A percentile compares a stretch with the other conserved stretches of the same genome.
Evolutionary conservation across 1,140 invertebrate genomes (phyloP).

Genomic region (Alviniconcha marisindica): DNA sequence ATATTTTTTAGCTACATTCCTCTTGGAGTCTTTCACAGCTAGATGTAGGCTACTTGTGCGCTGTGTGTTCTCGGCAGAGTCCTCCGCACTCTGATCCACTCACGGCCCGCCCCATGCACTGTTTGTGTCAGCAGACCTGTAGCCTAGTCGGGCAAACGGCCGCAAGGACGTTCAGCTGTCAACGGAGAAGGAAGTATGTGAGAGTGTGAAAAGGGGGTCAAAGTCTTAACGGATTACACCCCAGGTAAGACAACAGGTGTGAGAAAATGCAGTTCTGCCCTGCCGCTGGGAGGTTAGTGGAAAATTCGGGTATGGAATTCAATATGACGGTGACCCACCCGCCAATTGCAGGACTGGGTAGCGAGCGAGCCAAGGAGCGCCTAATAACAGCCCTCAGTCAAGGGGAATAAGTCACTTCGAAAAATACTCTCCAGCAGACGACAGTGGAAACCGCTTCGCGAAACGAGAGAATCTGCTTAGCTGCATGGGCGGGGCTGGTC

Average conservation of each 20-base stretch:
- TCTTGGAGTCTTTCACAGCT: too few relatives aligned
- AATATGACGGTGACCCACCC: background rate
- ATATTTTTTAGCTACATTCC: too few relatives aligned
- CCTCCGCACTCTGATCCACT: too few relatives aligned
- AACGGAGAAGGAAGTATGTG: background rate
- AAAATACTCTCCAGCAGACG: background rate
- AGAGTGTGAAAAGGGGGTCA: background rate
- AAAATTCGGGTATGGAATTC: background rate
- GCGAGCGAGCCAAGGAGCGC: too few relatives aligned
- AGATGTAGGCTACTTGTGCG: too few relatives aligned
- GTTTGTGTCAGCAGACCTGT: too few relatives aligned
- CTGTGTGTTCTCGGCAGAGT: too few relatives aligned
- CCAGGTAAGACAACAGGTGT: background rate
- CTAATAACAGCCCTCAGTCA: background rate
- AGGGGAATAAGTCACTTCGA: background rate
- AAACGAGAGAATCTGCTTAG: slow-evolving; percentile 23
- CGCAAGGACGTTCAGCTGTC: too few relatives aligned
- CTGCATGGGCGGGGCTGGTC: background rate
- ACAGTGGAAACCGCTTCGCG: background rate
- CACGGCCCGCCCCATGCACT: too few relatives aligned
- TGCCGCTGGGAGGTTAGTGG: background rate
- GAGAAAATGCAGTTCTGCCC: background rate
- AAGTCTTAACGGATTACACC: background rate
- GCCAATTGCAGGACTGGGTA: too few relatives aligned
- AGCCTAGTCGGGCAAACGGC: too few relatives aligned